These are phyloP conservation scores for Aphelocoma californica DNA, from an alignment of 2,797 vertebrate genomes.

Conservation along the genomic window DNA sequence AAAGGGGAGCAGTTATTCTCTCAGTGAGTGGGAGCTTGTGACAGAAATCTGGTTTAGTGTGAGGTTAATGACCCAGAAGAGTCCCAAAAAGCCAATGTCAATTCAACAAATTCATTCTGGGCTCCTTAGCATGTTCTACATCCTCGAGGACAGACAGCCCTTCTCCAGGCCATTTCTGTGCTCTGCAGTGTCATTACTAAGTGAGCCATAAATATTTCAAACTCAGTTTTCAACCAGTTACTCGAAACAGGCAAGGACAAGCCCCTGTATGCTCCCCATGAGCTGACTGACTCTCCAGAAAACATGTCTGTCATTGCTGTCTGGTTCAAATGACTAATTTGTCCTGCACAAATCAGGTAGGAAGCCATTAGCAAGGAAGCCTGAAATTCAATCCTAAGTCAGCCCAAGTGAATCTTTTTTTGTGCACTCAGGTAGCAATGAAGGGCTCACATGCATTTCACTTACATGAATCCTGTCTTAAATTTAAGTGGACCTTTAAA, in stretches of 20 bases:
- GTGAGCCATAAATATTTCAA: slow-evolving; percentile 58
- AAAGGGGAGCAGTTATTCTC: not conserved
- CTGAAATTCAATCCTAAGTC: slow-evolving; percentile 11
- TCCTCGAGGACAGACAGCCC: not conserved
- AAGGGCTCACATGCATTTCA: not conserved
- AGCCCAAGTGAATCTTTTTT: not conserved
- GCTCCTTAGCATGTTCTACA: not conserved
- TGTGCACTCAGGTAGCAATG: not conserved
- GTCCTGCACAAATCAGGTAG: not conserved
- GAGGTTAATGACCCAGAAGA: slow-evolving; percentile 32
- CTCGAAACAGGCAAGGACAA: not conserved
- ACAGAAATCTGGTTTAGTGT: slow-evolving; percentile 25
- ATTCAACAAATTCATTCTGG: not conserved
- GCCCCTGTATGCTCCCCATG: not conserved
- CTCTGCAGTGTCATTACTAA: not conserved
- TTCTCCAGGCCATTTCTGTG: slow-evolving; percentile 2
- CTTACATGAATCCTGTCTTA: not conserved
- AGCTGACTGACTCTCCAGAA: slow-evolving; percentile 4
- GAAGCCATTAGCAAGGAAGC: not conserved
- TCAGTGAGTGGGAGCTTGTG: not conserved
- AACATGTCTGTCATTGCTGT: not conserved
- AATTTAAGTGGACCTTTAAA: not conserved
- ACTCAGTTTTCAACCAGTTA: not conserved
- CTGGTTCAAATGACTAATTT: slow-evolving; percentile 4
- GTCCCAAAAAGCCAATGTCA: slow-evolving; percentile 8